These are phyloP conservation scores for Parascotia fuliginaria DNA, from an alignment of 2,888 invertebrate genomes.

Conservation along the genomic window DNA sequence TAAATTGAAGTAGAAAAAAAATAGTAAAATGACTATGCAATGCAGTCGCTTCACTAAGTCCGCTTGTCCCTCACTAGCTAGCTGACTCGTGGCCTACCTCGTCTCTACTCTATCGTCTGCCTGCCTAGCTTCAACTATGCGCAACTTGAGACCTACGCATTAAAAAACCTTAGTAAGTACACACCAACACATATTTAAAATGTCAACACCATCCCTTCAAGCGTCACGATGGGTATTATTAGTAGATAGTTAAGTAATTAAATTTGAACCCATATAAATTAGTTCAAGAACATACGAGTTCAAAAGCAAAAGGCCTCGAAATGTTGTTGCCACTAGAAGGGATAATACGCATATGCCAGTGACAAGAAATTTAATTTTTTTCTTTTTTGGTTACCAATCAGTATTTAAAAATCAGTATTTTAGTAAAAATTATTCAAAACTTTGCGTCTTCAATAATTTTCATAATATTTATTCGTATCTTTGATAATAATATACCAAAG, in stretches of 20 bases:
- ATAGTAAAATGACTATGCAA: conserved; percentile 59
- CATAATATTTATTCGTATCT: background rate
- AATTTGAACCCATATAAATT: no score
- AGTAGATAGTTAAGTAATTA: no score
- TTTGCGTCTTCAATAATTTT: background rate
- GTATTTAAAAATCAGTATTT: background rate
- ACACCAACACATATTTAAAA: conserved; percentile 45
- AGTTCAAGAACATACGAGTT: no score
- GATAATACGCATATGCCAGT: conserved; percentile 5
- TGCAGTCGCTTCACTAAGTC: conserved; percentile 70
- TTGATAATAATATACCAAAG: background rate
- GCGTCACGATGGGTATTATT: no score
- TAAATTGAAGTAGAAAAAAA: conserved; percentile 59
- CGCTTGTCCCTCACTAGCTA: conserved; percentile 80
- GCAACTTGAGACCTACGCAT: conserved; percentile 83
- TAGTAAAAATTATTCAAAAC: background rate
- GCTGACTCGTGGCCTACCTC: conserved; percentile 74
- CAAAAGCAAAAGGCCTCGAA: no score
- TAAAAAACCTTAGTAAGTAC: conserved; percentile 71
- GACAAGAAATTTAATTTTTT: background rate
- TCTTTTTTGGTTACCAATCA: background rate
- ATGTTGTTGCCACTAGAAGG: no score
- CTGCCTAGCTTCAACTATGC: conserved; percentile 84
- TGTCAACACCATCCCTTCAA: conserved; percentile 22
- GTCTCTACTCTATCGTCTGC: conserved; percentile 74